Evolutionary conservation across 37 sponge, comb jelly and placozoan genomes (phyloP), one percentile per base, ranked within the genome.

Genomic region (Agelas oroides): DNA sequence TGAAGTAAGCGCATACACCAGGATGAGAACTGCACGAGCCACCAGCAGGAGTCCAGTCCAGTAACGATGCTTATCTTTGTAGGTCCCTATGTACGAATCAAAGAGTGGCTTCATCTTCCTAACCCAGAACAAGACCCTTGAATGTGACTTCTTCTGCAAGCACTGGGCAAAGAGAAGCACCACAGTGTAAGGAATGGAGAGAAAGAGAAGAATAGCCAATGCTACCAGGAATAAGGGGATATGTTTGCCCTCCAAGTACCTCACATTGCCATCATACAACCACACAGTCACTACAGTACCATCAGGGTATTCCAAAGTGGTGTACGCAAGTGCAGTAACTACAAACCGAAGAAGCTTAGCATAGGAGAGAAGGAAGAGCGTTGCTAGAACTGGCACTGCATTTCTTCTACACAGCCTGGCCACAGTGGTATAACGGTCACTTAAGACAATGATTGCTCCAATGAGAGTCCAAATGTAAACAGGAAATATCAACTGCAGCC

Each of bases 331-430:
- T 59, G 36, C 36, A 15, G 59, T 58, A 19, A 77, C 59, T 31
- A 56, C 35, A 30, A 53, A 16, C 15, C 80, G 54, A 69, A 69
- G 37, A 69, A 69, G 16, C 32, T 31, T 69, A 5, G 70, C 37
- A 15, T 69, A 69, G 5, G 70, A 35, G 37, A 69, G 70, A 11
- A 69, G 37, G 8, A 69, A 38, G 19, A 69, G 37, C 37, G 70
- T 69, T 69, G 70, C 70, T 35, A 69, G 23, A 31, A 69, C 70
- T 23, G 70, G 70, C 21, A 69, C 70, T 69, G 70, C 70, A 33
- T 69, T 69, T 33, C 70, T 33, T 25, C 37, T 31, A 31, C 70
- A 32, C 35, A 35, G 11, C 70, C 32, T 38, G 5, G 70, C 70
- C 31, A 31, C 35, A 21, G 23, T 69, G 35, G 32, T 38, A 23